Evolutionary conservation across 2,888 invertebrate genomes (phyloP).

Genomic region (Drosophila leonis): DNA sequence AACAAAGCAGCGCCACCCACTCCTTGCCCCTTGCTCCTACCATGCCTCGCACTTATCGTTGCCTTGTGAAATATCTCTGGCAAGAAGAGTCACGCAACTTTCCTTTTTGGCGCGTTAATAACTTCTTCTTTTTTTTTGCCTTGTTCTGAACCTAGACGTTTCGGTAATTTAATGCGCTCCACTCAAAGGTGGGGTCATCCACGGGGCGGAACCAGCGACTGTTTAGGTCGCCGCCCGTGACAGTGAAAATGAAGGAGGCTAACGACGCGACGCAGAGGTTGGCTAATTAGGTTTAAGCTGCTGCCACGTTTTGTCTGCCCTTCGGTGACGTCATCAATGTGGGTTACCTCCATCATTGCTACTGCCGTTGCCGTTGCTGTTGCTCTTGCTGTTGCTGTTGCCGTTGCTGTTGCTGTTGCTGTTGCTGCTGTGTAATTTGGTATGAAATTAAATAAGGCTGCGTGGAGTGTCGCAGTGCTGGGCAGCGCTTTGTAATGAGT

Average conservation of each 20-base stretch:
- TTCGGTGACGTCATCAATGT: slow-evolving; percentile 65
- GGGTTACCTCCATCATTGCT: slow-evolving; percentile 33
- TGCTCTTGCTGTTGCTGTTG: not conserved
- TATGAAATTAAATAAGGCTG: slow-evolving; percentile 76
- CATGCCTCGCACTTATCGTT: slow-evolving; percentile 19
- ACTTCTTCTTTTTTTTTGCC: slow-evolving; percentile 45
- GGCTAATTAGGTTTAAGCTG: slow-evolving; percentile 82
- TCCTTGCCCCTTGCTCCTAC: not conserved
- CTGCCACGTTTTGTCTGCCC: slow-evolving; percentile 47
- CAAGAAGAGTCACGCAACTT: slow-evolving; percentile 25
- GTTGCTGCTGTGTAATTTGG: slow-evolving; percentile 64
- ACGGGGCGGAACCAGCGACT: slow-evolving; percentile 40
- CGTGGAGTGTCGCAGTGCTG: slow-evolving; percentile 37
- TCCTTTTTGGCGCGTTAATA: slow-evolving; percentile 61
- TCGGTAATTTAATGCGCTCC: slow-evolving; percentile 55
- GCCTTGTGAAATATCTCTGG: slow-evolving; percentile 29
- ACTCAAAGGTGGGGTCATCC: slow-evolving; percentile 37
- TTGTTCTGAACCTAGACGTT: slow-evolving; percentile 37
- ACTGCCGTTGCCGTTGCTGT: slow-evolving; percentile 9
- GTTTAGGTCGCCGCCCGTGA: slow-evolving; percentile 55
- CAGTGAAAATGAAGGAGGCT: slow-evolving; percentile 75
- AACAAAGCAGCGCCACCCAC: slow-evolving; percentile 34
- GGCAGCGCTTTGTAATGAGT: slow-evolving; percentile 58
- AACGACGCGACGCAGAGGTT: slow-evolving; percentile 33
- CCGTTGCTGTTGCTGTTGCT: slow-evolving; percentile 12